Evolutionary conservation across 2,888 invertebrate genomes (phyloP), one percentile per base, ranked within the genome.

Genomic region (Sminthurides aquaticus): DNA sequence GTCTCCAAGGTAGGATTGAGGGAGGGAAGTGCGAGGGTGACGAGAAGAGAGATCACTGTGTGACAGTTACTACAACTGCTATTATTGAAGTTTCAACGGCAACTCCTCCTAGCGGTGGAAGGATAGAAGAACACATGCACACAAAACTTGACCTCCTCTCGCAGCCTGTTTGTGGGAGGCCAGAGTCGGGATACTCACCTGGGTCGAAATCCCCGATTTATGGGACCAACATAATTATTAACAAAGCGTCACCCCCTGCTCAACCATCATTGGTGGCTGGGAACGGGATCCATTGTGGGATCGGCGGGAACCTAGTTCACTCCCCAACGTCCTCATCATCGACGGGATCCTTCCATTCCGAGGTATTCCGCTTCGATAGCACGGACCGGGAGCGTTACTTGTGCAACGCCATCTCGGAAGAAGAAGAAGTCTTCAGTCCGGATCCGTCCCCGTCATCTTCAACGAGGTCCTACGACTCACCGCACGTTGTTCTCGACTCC

Each of bases 341-440:
- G 25, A 65, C 71, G 11, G 54, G 62, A 22, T 43, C 68, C 15
- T 69, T 69, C 26, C 77, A 76, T 52, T 77, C 78, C 20, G 82
- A 83, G 68, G 82, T 83, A 58, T 81, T 83, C 71, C 81, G 81
- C 58, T 84, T 83, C 74, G 83, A 83, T 71, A 78, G 78, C 24
- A 74, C 75, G 22, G 79, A 78, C 69, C 71, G 77, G 18, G 78
- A 78, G 59, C 70, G 77, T n/a, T 76, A 78, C 67, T 70, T 75
- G 60, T 75, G 75, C 65, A 76, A 71, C 76, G 75, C 76, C 62
- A 76, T 76, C 57, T 76, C 78, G 28, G 79, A 79, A 60, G 83
- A 83, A 70, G 83, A 83, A 73, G 83, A 84, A 70, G 84, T 84
- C 18, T 84, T 84, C 76, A 83, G 83, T 76, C 83, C 83, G 1